A percentile compares a stretch with the other conserved stretches of the same genome.
Conservation (phyloP, 2,113 vertebrate genomes). For the Tonatia bakeri region DNA sequence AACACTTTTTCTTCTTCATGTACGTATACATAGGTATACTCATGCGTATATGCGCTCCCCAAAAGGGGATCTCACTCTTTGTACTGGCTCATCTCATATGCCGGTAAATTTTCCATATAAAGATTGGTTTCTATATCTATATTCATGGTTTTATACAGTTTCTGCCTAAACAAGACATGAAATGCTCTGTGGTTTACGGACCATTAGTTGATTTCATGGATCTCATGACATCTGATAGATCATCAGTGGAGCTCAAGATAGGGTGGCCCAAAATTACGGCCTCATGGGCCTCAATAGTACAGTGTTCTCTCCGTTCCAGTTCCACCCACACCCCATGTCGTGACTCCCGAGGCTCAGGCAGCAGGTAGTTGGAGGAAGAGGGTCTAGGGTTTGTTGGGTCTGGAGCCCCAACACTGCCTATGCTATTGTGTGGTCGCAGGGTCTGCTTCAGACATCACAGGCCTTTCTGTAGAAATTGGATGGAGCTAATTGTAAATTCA, state of each 20-base stretch:
- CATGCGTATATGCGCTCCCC: not conserved
- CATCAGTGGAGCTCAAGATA: not conserved
- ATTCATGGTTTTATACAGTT: not conserved
- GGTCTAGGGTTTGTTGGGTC: not conserved
- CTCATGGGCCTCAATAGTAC: not conserved
- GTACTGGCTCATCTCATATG: not conserved
- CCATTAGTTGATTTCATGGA: not conserved
- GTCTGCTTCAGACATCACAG: not conserved
- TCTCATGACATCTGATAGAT: not conserved
- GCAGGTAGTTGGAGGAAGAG: not conserved
- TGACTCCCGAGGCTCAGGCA: not conserved
- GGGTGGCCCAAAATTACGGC: not conserved
- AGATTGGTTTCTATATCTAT: not conserved
- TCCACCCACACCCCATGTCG: not conserved
- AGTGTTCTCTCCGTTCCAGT: not conserved
- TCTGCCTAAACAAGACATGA: not conserved
- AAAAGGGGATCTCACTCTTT: not conserved
- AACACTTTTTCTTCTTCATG: not conserved
- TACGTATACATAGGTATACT: no score
- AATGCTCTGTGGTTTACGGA: not conserved
- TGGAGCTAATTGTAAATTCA: not conserved
- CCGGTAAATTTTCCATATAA: not conserved
- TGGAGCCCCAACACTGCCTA: not conserved
- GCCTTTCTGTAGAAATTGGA: not conserved
- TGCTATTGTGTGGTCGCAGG: not conserved